Evolutionary conservation across 2,113 vertebrate species (phyloP), one percentile per base, ranked within the genome.

Genomic region (Anas platyrhynchos): DNA sequence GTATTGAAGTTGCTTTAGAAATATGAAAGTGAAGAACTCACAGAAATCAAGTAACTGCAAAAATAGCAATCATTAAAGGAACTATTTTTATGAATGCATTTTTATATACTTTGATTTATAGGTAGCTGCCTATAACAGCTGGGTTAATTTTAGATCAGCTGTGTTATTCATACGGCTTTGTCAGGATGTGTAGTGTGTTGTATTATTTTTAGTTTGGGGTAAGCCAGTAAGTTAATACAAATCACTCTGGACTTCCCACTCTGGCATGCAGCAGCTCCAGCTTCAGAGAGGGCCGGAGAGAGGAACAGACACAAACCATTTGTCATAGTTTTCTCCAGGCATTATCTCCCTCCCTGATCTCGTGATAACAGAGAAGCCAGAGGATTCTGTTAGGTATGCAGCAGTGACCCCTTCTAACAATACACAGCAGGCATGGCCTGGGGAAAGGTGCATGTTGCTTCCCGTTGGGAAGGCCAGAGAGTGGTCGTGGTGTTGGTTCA

Each of bases 51-150:
- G 13, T 65, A 81, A 68, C 38, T 41, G 15, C 18, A 77, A 89
- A 84, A 83, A 76, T 6, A 71, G 7, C 32, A 62, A 69, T 9
- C 32, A 59, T 32, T 83, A 43, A 85, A 85, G 15, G 5, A 63
- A 50, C 55, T 88, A 63, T 88, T 83, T 89, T 25, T 74, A 50
- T 9, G 88, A 62, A 29, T n/a, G 14, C 2, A 36, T 54, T 74
- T 78, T 9, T 10, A n/a, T 68, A n/a, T 61, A 48, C 63, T 87
- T 85, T 95, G 32, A 69, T 94, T 93, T 83, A 83, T 83, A 89
- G 46, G 72, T 94, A 77, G 59, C n/a, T 71, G 36, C 36, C 10
- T 74, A 48, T 48, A 48, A 48, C 46, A 56, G n/a, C 41, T 50
- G 46, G 6, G 43, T 54, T 92, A 86, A 90, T 95, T 94, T 95